Evolutionary conservation across 2,888 invertebrate species (phyloP).

Genomic region (Eupeodes luniger): DNA sequence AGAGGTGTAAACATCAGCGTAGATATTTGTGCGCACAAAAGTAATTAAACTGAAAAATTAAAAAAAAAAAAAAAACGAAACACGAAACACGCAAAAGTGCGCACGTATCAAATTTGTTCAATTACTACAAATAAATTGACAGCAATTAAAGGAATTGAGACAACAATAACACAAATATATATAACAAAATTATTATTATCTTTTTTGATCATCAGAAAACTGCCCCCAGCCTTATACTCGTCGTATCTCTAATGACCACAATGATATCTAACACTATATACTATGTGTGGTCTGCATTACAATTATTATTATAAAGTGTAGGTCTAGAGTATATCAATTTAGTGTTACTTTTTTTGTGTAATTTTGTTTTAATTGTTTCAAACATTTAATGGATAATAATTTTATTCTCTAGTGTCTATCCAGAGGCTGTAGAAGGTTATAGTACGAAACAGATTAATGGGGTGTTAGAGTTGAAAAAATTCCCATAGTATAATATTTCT

Average conservation of each 20-base stretch:
- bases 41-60: constrained; percentile 10
- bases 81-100: constrained; percentile 29
- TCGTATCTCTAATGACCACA: constrained; percentile 15
- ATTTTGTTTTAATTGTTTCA: constrained; percentile 45
- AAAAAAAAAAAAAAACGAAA: constrained; percentile 13
- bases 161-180: constrained; percentile 36
- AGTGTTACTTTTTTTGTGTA: constrained; percentile 11
- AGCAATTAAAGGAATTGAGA: constrained; percentile 41
- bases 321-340: constrained; percentile 51
- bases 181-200: constrained; percentile 40
- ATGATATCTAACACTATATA: background rate
- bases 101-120: constrained; percentile 43
- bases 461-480: constrained; percentile 26
- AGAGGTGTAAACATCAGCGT: constrained; percentile 56
- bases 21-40: constrained; percentile 39
- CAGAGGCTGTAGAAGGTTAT: constrained; percentile 30
- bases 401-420: constrained; percentile 30
- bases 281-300: constrained; percentile 16
- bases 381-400: constrained; percentile 54
- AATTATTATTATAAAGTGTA: constrained; percentile 18
- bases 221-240: constrained; percentile 38
- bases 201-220: constrained; percentile 42
- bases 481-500: constrained; percentile 5
- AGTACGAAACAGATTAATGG: background rate
- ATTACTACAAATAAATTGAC: constrained; percentile 53